Base-by-base conservation (phyloP, 2,888 invertebrate species). In the Ernsta delagoae region DNA sequence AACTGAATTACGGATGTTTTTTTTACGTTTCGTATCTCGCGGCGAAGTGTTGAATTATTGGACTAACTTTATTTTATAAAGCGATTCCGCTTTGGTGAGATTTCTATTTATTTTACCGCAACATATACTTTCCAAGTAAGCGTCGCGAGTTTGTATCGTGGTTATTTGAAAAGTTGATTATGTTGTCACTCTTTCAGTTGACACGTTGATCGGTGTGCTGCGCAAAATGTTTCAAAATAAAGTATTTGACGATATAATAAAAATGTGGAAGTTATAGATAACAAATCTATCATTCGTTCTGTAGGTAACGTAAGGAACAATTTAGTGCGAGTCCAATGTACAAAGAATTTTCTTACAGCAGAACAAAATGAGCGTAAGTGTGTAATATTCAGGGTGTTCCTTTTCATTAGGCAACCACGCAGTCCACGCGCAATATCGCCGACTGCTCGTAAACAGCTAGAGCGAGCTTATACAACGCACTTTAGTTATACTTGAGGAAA, bases 1-100 rank as follows among this genome's bases (percentile, higher is more conserved):
- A 92, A 92, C 89, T 89, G 89, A 91, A 90, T 92, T 90, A 90
- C 84, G 83, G 83, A 81, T 88, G 85, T 89, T 92, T 91, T 90
- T 89, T 90, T 86, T 84, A 87, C 48, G 48, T 48, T 90, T 89
- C 89, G 86, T 87, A 87, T 85, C 83, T 86, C 82, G 83, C 85
- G 83, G 75, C 85, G 87, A 88, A 89, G 88, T 88, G 89, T 85
- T 89, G 90, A 92, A 89, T 90, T 92, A 91, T 91, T 87, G 85
- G 87, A 87, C 82, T 88, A 87, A 87, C 88, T 92, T 90, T 90
- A 89, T 90, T 90, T 89, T 89, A 88, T 87, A 86, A 89, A 89
- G 85, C 85, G 86, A 88, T 86, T 87, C 85, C 80, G 81, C 81
- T 81, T 79, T 80, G 75, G 78, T 79, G 81, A 84, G 81, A 84